Conservation (phyloP, 2,113 vertebrate genomes). For the Crocuta crocuta region DNA sequence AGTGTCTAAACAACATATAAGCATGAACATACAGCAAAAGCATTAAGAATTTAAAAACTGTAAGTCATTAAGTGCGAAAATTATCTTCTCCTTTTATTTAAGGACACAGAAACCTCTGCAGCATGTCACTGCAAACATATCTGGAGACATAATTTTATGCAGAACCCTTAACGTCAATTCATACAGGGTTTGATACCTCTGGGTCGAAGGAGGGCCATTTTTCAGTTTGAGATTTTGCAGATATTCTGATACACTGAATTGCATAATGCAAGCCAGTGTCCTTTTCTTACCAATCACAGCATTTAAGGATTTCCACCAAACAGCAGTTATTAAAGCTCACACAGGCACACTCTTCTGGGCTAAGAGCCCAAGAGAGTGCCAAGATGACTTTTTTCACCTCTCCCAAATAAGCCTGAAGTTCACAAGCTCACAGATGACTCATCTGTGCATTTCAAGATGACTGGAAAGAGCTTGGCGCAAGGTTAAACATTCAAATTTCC, state of each 20-base stretch:
- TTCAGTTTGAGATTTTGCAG: slow-evolving; percentile 16
- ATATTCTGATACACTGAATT: background rate
- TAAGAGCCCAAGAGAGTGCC: background rate
- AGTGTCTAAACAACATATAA: background rate
- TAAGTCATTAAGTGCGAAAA: background rate
- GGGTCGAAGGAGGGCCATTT: background rate
- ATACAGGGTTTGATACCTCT: background rate
- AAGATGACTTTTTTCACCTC: background rate
- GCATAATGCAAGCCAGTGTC: background rate
- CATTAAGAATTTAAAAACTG: background rate
- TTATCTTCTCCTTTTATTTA: background rate
- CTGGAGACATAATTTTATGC: background rate
- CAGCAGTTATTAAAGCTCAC: background rate
- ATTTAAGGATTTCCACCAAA: background rate
- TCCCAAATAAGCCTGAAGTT: background rate
- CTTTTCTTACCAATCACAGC: background rate
- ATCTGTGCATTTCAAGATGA: background rate
- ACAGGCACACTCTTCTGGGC: background rate
- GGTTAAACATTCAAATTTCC: slow-evolving; percentile 56
- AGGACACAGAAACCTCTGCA: background rate
- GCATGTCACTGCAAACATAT: background rate
- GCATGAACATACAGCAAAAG: background rate
- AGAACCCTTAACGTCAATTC: background rate
- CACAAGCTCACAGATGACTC: background rate
- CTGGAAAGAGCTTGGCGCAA: background rate